Base-by-base conservation (phyloP, 2,797 vertebrate genomes). In the Xiphophorus birchmanni region DNA sequence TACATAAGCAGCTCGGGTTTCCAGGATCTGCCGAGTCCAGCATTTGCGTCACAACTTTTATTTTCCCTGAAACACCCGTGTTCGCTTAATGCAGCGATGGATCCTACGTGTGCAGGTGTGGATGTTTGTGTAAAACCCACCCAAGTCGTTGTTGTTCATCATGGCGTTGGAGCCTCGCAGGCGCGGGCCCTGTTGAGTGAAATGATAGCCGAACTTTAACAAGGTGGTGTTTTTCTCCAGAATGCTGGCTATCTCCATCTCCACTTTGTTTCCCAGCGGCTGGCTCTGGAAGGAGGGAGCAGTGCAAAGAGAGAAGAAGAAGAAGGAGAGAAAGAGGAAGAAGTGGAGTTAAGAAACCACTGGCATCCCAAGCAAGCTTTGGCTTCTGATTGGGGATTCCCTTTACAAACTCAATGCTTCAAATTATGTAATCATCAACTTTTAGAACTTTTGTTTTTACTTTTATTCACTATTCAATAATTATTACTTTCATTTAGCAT, bases 221-320 rank as follows among this genome's bases (percentile, higher is more conserved):
- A 99, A 93, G 0, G 97, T 96, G 75, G 95, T 95, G 88, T 99
- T 99, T 90, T 97, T 98, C 95, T 99, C 99, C 95, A 99, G 88
- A 96, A 99, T 99, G 91, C 89, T 96, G n/a, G 97, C 99, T 0
- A 99, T 99, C 94, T 99, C 98, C 99, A 99, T 99, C 95, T 99
- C 99, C 73, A 99, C 99, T 86, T 98, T 98, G 96, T 99, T 99
- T 86, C 99, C 99, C 90, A 99, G 88, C 0, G 97, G 98, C 90
- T 99, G 98, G 90, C 99, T 99, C 98, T 99, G 94, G 78, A 83
- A 60, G 42, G 73, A 9, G 26, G 50, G 35, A 37, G 10, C 3
- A 13, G 13, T 1, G 17, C 47, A 48, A 23, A 52, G 75, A 65
- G 35, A 45, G 52, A 56, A 32, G 48, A 45, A 4, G 13, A 11